These are phyloP conservation scores for Poeciliopsis prolifica DNA, from an alignment of 2,113 vertebrate genomes.

Conservation along the genomic window DNA sequence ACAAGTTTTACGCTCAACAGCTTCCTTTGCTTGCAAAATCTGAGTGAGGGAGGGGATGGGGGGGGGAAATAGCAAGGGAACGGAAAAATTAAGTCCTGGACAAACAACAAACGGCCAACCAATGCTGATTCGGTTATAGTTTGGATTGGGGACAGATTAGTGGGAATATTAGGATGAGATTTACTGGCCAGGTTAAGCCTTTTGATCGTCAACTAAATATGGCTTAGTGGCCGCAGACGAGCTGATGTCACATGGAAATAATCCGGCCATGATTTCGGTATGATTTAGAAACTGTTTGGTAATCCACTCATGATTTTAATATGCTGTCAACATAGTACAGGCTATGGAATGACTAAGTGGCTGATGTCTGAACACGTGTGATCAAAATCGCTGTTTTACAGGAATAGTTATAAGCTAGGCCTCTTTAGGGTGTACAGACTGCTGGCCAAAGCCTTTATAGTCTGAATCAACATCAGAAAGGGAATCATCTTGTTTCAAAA, in stretches of 20 bases:
- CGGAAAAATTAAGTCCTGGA: constrained; percentile 13
- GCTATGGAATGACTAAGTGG: background rate
- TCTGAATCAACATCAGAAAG: too few relatives aligned
- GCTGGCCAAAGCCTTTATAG: background rate
- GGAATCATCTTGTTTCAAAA: too few relatives aligned
- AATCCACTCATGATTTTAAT: constrained; percentile 73
- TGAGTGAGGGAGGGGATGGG: background rate
- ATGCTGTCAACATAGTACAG: constrained; percentile 45
- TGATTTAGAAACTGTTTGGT: constrained; percentile 67
- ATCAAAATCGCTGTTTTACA: constrained; percentile 10
- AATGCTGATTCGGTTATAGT: constrained; percentile 61
- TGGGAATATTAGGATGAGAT: constrained; percentile 73
- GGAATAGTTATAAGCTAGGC: background rate
- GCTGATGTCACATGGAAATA: constrained; percentile 71
- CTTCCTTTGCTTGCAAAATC: constrained; percentile 12
- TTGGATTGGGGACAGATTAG: constrained; percentile 77
- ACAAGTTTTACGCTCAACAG: constrained; percentile 35
- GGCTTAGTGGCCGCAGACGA: constrained; percentile 68
- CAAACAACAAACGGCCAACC: constrained; percentile 52
- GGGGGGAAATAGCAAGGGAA: background rate
- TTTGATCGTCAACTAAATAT: constrained; percentile 78
- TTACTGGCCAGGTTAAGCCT: constrained; percentile 74
- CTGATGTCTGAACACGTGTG: constrained; percentile 33
- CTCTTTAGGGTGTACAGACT: background rate
- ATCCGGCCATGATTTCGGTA: constrained; percentile 70